These are phyloP conservation scores for Nemopilema nomurai DNA, from an alignment of 30 jellyfish, hydroid and myxozoan genomes.

Conservation along the genomic window DNA sequence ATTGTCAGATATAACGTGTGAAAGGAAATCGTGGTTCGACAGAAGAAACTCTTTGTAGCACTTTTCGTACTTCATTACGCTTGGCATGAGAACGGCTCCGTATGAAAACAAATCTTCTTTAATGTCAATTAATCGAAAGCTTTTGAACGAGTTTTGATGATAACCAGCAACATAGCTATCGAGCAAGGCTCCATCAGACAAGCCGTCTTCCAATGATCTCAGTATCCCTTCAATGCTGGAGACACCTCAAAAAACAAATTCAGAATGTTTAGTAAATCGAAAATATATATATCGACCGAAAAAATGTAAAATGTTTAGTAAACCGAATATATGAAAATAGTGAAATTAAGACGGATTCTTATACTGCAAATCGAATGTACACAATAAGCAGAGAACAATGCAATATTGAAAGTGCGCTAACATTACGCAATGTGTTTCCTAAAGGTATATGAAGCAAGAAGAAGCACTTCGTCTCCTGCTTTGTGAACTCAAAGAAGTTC, in stretches of 20 bases:
- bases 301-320: not conserved
- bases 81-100: conserved; percentile 87
- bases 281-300: too few species aligned
- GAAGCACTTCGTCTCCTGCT: too few species aligned
- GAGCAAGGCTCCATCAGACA: conserved; percentile 72
- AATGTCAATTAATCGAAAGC: conserved; percentile 77
- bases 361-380: too few species aligned
- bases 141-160: conserved; percentile 58
- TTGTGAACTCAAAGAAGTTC: too few species aligned
- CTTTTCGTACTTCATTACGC: conserved; percentile 51
- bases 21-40: conserved; percentile 57
- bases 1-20: conserved; percentile 62
- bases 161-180: conserved; percentile 97
- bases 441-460: too few species aligned
- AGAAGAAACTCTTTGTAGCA: conserved; percentile 50
- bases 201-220: conserved; percentile 1
- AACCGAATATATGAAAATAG: too few species aligned
- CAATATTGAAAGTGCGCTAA: too few species aligned
- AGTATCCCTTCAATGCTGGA: conserved; percentile 16
- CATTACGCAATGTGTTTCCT: too few species aligned
- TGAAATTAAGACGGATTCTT: too few species aligned
- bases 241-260: not conserved
- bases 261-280: not conserved
- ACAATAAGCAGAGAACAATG: too few species aligned
- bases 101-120: conserved; percentile 82